These are phyloP conservation scores for Arctopsyche grandis DNA, from an alignment of 1,140 invertebrate genomes.

Conservation along the genomic window DNA sequence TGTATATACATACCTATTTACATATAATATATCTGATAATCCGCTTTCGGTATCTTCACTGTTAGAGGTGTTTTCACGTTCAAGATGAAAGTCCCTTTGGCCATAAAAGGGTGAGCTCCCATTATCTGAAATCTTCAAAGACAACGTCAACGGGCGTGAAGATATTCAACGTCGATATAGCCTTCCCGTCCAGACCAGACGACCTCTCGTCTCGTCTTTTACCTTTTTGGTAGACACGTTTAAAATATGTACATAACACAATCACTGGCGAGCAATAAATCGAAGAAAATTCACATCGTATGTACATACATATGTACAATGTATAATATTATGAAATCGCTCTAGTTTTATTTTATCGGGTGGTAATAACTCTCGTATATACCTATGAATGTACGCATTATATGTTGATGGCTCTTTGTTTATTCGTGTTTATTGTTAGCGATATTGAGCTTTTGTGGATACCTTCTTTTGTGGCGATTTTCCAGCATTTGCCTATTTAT, in stretches of 20 bases:
- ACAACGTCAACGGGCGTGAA: conserved; percentile 22
- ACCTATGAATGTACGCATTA: too few relatives aligned
- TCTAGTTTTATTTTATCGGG: too few relatives aligned
- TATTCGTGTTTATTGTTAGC: too few relatives aligned
- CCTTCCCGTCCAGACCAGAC: not conserved
- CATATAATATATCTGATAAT: too few relatives aligned
- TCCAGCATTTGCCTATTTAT: too few relatives aligned
- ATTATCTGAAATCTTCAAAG: conserved; percentile 11
- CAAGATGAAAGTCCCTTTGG: not conserved
- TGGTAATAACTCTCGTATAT: too few relatives aligned
- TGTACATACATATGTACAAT: not conserved
- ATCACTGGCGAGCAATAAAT: not conserved
- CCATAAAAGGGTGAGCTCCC: not conserved
- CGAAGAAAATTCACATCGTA: not conserved
- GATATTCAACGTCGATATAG: conserved; percentile 2
- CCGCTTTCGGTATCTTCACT: too few relatives aligned
- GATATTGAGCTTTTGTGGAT: too few relatives aligned
- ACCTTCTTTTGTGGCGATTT: too few relatives aligned
- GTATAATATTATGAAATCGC: too few relatives aligned
- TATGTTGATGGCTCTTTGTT: too few relatives aligned
- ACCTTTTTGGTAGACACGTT: not conserved
- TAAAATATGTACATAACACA: not conserved
- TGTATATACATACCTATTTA: too few relatives aligned
- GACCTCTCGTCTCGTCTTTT: not conserved
- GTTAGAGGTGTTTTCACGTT: not conserved